Base-by-base conservation (phyloP, 2,113 vertebrate species). In the Piaya cayana region DNA sequence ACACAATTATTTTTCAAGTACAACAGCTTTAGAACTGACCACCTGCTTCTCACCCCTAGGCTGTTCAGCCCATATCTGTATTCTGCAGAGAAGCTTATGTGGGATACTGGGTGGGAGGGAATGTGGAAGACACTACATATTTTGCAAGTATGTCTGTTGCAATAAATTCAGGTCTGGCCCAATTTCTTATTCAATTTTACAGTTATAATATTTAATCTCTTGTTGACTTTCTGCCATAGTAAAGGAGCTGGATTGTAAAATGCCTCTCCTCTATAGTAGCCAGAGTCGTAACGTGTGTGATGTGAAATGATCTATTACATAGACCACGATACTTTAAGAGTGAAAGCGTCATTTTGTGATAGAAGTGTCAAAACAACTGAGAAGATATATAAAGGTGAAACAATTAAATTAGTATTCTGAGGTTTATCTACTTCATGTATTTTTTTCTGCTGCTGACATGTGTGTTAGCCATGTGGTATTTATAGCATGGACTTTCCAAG, bases 261-360 rank as follows among this genome's bases (percentile, higher is more conserved):
- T 36, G 12, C 47, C 25, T 86, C 27, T 86, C 27, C 36, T 81
- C 9, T 84, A 82, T 69, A 65, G 79, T 62, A 88, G 47, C 22
- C 58, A 76, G 72, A 76, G 20, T 74, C 39, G 34, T 53, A 78
- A 92, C 1, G 1, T 32, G 20, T 50, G 49, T 91, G 53, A 79
- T 78, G 27, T 45, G 64, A 92, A 95, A 90, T 92, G 34, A 94
- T 94, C 37, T 90, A 85, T 93, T 70, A 74, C 32, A 77, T 8
- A 49, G 75, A n/a, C 18, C 18, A 8, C 50, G 59, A 49, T 70
- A 71, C 32, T 67, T 81, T 71, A 71, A 45, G 82, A 86, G 47
- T 86, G 80, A 32, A 97, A 92, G 34, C 69, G 86, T 86, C 95
- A 90, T 30, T 92, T 88, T 65, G 49, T 88, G 96, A 96, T 96